Percentiles rank a stretch among this genome's conserved stretches.
Evolutionary conservation across 2,113 vertebrate genomes (phyloP).

Genomic region (Climacteris rufus): DNA sequence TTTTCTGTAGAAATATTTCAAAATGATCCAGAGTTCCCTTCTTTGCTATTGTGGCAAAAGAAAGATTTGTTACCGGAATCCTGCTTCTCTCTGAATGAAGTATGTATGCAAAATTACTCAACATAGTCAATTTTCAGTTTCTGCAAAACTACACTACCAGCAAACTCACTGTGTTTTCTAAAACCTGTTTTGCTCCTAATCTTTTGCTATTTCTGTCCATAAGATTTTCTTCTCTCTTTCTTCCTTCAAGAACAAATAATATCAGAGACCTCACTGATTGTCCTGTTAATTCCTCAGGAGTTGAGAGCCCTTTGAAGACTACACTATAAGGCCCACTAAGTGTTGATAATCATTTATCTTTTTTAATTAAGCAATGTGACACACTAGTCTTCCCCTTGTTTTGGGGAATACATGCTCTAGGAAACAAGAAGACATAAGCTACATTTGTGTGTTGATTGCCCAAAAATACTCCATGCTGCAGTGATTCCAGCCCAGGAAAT

Average conservation of each 20-base stretch:
- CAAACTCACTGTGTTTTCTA: background rate
- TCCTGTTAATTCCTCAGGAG: background rate
- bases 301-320: background rate
- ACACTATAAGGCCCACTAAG: background rate
- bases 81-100: constrained; percentile 15
- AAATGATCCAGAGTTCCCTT: constrained; percentile 41
- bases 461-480: background rate
- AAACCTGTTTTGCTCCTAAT: background rate
- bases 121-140: background rate
- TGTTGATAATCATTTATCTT: background rate
- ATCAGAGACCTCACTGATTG: background rate
- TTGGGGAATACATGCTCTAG: background rate
- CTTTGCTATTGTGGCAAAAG: constrained; percentile 1
- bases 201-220: background rate
- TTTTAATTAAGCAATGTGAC: background rate
- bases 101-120: background rate
- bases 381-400: background rate
- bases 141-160: background rate
- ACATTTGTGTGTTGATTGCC: background rate
- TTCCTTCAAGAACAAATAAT: background rate
- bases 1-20: constrained; percentile 65
- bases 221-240: background rate
- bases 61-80: constrained; percentile 56
- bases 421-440: background rate
- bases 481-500: background rate